Percentiles rank a stretch among this genome's conserved stretches.
Conservation (phyloP, 1,140 invertebrate species). For the Macrostomum lignano region DNA sequence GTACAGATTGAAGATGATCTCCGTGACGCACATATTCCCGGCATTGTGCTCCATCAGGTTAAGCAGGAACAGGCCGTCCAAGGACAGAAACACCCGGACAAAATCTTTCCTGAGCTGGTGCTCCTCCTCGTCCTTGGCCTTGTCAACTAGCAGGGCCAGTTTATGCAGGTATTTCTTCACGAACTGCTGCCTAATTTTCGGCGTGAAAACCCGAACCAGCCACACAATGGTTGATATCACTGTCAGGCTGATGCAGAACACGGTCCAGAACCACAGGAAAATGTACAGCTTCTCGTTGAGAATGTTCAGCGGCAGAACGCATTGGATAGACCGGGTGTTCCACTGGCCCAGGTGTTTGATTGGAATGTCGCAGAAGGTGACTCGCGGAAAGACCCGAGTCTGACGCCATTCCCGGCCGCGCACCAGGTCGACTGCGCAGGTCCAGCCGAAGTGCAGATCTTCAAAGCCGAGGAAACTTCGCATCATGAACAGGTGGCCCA, state of each 20-base stretch:
- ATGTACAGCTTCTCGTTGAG: conserved; percentile 8
- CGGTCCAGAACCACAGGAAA: conserved; percentile 5
- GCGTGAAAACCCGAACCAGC: not conserved
- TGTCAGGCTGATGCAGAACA: conserved; percentile 5
- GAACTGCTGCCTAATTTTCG: no score
- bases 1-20: no score
- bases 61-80: no score
- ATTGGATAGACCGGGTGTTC: conserved; percentile 8
- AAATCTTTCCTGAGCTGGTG: no score
- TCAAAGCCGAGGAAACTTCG: conserved; percentile 30
- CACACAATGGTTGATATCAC: conserved; percentile 35
- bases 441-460: conserved; percentile 12
- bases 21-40: no score
- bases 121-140: no score
- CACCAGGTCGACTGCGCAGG: conserved; percentile 7
- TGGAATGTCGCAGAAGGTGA: conserved; percentile 21
- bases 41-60: no score
- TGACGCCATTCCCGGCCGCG: conserved; percentile 11
- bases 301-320: conserved; percentile 8
- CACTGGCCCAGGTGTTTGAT: conserved; percentile 12
- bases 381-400: conserved; percentile 14
- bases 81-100: no score
- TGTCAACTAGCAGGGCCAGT: no score
- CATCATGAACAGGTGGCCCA: conserved; percentile 31
- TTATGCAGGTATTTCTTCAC: no score